Conservation (phyloP, 2,113 vertebrate species). For the Arothron firmamentum region DNA sequence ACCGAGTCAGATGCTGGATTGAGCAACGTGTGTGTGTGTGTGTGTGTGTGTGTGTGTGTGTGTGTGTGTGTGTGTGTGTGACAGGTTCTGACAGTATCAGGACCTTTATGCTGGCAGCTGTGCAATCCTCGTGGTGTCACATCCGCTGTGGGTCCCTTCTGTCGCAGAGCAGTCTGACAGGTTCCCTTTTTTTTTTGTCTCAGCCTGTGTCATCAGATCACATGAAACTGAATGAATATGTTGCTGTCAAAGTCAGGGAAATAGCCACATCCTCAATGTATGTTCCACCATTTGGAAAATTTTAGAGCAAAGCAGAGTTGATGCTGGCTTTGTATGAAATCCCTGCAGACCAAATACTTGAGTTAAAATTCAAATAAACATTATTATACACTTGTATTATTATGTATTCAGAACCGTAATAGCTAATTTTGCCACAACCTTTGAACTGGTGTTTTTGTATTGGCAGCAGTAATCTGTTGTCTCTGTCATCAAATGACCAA, state of each 20-base stretch:
- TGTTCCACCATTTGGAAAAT: too few species aligned
- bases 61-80: not conserved
- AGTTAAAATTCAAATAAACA: too few species aligned
- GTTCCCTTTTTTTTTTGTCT: not conserved
- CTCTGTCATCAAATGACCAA: too few species aligned
- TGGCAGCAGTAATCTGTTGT: too few species aligned
- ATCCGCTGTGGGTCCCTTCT: not conserved
- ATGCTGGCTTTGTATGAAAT: too few species aligned
- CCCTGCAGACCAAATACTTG: too few species aligned
- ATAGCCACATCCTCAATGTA: too few species aligned
- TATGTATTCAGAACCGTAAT: too few species aligned
- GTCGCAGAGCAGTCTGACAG: not conserved
- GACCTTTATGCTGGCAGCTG: not conserved
- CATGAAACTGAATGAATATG: not conserved
- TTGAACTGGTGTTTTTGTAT: too few species aligned
- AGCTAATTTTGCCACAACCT: too few species aligned
- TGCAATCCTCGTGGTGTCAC: not conserved
- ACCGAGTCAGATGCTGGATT: conserved; percentile 26
- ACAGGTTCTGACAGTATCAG: conserved; percentile 3
- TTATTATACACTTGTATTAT: too few species aligned
- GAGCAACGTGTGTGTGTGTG: conserved; percentile 19
- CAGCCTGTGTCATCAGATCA: not conserved
- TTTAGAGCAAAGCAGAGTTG: too few species aligned
- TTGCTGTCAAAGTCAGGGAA: not conserved
- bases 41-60: conserved; percentile 3